Evolutionary conservation across 2,888 invertebrate species (phyloP), one percentile per base, ranked within the genome.

Genomic region (Folsomia manolachei): DNA sequence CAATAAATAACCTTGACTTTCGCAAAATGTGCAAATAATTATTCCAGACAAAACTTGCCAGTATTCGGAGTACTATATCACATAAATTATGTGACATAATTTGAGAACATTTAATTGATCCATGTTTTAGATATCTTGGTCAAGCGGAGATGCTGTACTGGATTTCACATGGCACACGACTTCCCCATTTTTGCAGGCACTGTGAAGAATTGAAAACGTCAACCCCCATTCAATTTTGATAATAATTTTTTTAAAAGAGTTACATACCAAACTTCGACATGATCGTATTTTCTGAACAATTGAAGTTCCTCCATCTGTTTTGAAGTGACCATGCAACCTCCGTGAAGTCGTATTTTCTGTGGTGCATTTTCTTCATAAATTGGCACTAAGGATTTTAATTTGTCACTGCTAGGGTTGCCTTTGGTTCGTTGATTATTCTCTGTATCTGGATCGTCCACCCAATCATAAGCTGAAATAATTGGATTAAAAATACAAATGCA

Each of bases 261-360:
- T 18, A 52, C 67, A 69, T 65, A 80, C 80, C 80, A 80, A 61
- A 73, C 75, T 61, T 74, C 74, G 60, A 80, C 78, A 56, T 80
- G 80, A 7, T 77, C 73, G 62, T 75, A 75, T 74, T 80, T 76
- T 23, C 78, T 63, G 62, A 80, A 80, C 19, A 77, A 64, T 27
- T 74, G 71, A 52, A 80, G 66, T 70, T 77, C 73, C 51, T 78
- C 70, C 51, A 72, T 71, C 60, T 80, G 78, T 60, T 74, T 56
- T 18, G 70, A 52, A 23, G 75, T 73, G 4, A 80, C 69, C 63
- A 61, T 71, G 27, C 80, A 80, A 1, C 80, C 80, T 51, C 80
- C 80, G n/a, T 75, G 77, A 25, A 80, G 70, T 21, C 75, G 75
- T 11, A 80, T 75, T 11, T 70, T 77, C 52, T 75, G 76, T 11